Base-by-base conservation (phyloP, 2,113 vertebrate species). In the Lagopus muta region DNA sequence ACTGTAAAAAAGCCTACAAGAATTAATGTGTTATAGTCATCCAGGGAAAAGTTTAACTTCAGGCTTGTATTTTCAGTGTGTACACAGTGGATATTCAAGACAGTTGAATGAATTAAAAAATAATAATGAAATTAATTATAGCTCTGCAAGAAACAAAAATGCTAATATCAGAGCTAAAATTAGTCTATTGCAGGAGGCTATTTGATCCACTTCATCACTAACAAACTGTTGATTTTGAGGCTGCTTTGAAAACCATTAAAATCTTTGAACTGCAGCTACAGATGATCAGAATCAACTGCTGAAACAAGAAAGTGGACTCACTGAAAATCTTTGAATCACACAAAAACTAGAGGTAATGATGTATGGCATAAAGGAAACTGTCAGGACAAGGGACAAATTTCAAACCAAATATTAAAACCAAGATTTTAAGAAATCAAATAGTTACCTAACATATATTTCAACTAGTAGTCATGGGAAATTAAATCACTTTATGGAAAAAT, bases 21-120 rank as follows among this genome's bases (percentile, higher is more conserved):
- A 93, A 93, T 90, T 58, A 85, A 88, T 83, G 4, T 71, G 20
- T 84, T 89, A 83, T 18, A 82, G 42, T 69, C 34, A 83, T 58
- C 48, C 42, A 87, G 89, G 32, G 70, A 88, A 38, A 90, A 70
- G 10, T 92, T 86, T 73, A 86, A 81, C 76, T 93, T 89, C 43
- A 73, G 86, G 54, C 25, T 61, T 91, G 9, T 47, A 50, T 82
- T 88, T 94, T 65, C 34, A 80, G 10, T 69, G 15, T 58, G 36
- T 77, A 45, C 61, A 76, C 20, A 78, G 47, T 76, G 38, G 43
- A 71, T 89, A 92, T 20, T 71, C 42, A 89, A 92, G 73, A 87
- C 22, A 83, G 69, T 18, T 48, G 25, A 86, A 88, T 72, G 82
- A 66, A 92, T 81, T 42, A 8, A 70, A 91, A 88, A 88, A 24